These are phyloP conservation scores for Napeogenes sylphis DNA, from an alignment of 2,888 invertebrate species.

Conservation along the genomic window DNA sequence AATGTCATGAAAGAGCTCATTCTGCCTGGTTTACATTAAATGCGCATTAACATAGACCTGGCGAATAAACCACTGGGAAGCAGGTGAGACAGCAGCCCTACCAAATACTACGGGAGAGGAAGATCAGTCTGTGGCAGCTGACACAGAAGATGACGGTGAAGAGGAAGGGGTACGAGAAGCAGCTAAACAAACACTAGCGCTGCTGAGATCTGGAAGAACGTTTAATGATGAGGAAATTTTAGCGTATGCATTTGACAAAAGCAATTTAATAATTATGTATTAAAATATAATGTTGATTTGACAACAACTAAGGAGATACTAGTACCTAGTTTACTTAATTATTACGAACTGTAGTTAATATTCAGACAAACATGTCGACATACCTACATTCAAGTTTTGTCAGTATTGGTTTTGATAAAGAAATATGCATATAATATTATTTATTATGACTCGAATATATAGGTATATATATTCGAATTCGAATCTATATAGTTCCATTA, in stretches of 20 bases:
- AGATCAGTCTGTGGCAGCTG: slow-evolving; percentile 38
- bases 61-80: slow-evolving; percentile 59
- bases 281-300: too few relatives aligned
- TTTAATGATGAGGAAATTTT: slow-evolving; percentile 58
- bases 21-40: neutral
- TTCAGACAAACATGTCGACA: too few relatives aligned
- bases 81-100: slow-evolving; percentile 53
- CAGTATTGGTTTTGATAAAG: too few relatives aligned
- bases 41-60: slow-evolving; percentile 40
- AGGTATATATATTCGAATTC: too few relatives aligned
- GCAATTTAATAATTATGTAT: neutral
- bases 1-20: neutral
- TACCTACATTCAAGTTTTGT: too few relatives aligned
- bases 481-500: too few relatives aligned
- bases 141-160: slow-evolving; percentile 54
- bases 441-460: too few relatives aligned
- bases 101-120: slow-evolving; percentile 46
- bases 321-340: neutral
- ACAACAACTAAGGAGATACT: too few relatives aligned
- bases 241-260: slow-evolving; percentile 38
- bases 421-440: too few relatives aligned
- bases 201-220: slow-evolving; percentile 52
- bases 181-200: slow-evolving; percentile 47
- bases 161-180: slow-evolving; percentile 51
- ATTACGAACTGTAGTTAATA: neutral